Evolutionary conservation across 2,113 vertebrate species (phyloP), one percentile per base, ranked within the genome.

Genomic region (Labrus mixtus): DNA sequence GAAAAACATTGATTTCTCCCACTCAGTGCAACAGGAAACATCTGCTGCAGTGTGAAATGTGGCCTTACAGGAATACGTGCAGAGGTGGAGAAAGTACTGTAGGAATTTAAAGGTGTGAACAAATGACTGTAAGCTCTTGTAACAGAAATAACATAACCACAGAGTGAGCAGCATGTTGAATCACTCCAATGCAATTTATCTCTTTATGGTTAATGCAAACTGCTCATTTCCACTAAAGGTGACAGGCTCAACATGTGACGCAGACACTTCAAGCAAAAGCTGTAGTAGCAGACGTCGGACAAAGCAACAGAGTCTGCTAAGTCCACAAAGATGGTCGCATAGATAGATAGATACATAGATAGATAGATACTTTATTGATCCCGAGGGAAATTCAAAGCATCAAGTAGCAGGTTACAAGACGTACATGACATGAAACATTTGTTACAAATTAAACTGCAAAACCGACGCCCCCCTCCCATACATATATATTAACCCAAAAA

Each of bases 21-120:
- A 74, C 85, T 58, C 79, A 11, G 85, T 33, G 33, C 56, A 70
- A 80, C 88, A 89, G 90, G 90, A 91, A 91, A 91, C 90, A 90
- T 91, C 90, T 91, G 90, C 81, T 56, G 50, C 1, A 0, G 63
- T 25, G 81, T 50, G 76, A 88, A 86, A 86, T 64, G 72, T 63
- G 75, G 45, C 51, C 11, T 0, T 41, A 16, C 85, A 79, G 85
- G 83, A 91, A 91, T 68, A 20, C 55, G 37, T 10, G 45, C 54
- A n/a, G 50, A 82, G 61, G 66, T 43, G 54, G 33, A 48, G 65
- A 55, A 68, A 71, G 66, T 1, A 60, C 22, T 73, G 70, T 20
- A 36, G 6, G 63, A 55, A 46, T 82, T 43, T 15, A 53, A 77
- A 86, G 73, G 81, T 86, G 86, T 73, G 81, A 89, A 86, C 59